A percentile compares a stretch with the other conserved stretches of the same genome.
Conservation (phyloP, 1,140 invertebrate species). For the Cotesia glomerata region DNA sequence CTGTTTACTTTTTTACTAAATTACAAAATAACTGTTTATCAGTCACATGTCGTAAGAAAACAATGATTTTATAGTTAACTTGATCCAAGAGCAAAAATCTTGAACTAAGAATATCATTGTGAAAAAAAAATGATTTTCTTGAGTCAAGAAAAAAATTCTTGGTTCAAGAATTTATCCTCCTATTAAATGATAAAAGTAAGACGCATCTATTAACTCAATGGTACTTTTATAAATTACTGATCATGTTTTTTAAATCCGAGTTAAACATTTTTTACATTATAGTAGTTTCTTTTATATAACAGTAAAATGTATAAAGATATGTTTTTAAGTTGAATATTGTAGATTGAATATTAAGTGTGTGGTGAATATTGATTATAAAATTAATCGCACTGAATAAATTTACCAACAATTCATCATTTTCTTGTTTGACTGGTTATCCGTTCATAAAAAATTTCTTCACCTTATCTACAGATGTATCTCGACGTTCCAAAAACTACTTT, state of each 20-base stretch:
- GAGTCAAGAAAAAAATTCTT: too few species aligned
- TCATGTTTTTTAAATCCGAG: not conserved
- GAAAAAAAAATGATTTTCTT: too few species aligned
- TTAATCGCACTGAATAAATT: constrained; percentile 4
- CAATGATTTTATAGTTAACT: too few species aligned
- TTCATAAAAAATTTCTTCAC: constrained; percentile 58
- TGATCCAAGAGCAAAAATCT: too few species aligned
- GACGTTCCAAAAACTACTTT: not conserved
- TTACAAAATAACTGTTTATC: too few species aligned
- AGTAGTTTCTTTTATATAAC: constrained; percentile 33
- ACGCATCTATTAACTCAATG: not conserved
- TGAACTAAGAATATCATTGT: too few species aligned
- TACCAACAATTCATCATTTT: not conserved
- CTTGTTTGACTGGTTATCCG: not conserved
- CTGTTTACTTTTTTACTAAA: too few species aligned
- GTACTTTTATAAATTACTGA: too few species aligned
- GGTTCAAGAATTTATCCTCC: too few species aligned
- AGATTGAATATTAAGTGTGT: constrained; percentile 47
- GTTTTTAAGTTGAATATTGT: constrained; percentile 42
- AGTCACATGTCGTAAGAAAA: too few species aligned
- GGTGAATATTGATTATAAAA: constrained; percentile 23
- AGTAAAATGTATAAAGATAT: constrained; percentile 64
- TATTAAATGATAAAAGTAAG: not conserved
- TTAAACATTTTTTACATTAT: constrained; percentile 7
- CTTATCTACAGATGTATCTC: constrained; percentile 48